phyloP scores from a whole-genome alignment of 2,797 vertebrate species.

The Alca torda region DNA sequence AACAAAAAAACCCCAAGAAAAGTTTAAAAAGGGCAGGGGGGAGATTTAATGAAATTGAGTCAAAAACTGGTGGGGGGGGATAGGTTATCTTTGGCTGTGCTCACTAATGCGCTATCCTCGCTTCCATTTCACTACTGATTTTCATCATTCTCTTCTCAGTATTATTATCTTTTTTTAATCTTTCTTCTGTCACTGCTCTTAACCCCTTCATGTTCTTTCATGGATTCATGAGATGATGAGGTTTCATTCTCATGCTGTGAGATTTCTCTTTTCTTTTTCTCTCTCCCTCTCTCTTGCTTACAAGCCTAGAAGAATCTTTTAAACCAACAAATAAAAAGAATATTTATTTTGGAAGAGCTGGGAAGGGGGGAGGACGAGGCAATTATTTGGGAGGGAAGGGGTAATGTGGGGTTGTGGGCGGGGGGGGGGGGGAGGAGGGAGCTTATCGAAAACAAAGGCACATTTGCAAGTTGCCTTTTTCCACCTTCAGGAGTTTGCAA shows the following conservation, averaged over 20 bases:
- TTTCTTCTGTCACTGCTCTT: neutral
- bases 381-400: constrained; percentile 7
- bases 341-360: constrained; percentile 64
- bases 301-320: constrained; percentile 62
- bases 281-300: constrained; percentile 58
- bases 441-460: constrained; percentile 44
- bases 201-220: constrained; percentile 3
- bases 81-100: constrained; percentile 47
- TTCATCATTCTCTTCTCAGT: constrained; percentile 12
- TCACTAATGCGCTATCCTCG: constrained; percentile 17
- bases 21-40: neutral
- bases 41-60: constrained; percentile 23
- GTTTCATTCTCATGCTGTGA: constrained; percentile 21
- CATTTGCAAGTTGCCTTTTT: constrained; percentile 70
- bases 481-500: constrained; percentile 50
- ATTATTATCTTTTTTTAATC: neutral
- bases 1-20: neutral
- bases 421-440: neutral
- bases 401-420: neutral
- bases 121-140: constrained; percentile 37
- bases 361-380: constrained; percentile 12
- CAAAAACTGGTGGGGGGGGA: neutral
- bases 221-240: neutral
- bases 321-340: constrained; percentile 64
- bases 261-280: constrained; percentile 46